phyloP scores from a whole-genome alignment of 2,113 vertebrate species.

The Tachuris rubrigastra region DNA sequence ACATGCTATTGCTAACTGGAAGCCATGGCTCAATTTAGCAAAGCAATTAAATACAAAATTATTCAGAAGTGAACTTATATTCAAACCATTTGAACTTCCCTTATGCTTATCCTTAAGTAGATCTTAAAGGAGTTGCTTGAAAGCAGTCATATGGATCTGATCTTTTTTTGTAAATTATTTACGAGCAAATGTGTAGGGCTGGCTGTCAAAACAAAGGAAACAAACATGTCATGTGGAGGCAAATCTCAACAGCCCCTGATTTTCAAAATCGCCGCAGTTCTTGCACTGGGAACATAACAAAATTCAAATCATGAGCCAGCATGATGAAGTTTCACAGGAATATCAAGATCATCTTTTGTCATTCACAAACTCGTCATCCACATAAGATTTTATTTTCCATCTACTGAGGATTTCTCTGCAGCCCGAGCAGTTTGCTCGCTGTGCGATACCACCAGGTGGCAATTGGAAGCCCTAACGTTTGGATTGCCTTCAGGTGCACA shows the following conservation, averaged over 20 bases:
- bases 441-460: background rate
- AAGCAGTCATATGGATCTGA: background rate
- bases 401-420: background rate
- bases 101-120: background rate
- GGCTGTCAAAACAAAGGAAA: conserved; percentile 26
- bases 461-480: background rate
- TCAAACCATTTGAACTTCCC: background rate
- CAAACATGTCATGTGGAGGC: background rate
- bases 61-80: conserved; percentile 9
- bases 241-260: background rate
- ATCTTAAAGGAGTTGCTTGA: background rate
- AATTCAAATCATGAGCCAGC: background rate
- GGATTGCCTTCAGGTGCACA: background rate
- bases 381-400: background rate
- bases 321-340: background rate
- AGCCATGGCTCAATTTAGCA: background rate
- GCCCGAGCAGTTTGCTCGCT: background rate
- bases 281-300: background rate
- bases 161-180: background rate
- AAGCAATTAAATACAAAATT: background rate
- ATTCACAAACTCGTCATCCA: background rate
- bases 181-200: background rate
- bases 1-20: background rate
- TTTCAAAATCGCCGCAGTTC: background rate
- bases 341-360: background rate